These are phyloP conservation scores for Phyllostomus hastatus DNA, from an alignment of 2,113 vertebrate species.

Conservation along the genomic window DNA sequence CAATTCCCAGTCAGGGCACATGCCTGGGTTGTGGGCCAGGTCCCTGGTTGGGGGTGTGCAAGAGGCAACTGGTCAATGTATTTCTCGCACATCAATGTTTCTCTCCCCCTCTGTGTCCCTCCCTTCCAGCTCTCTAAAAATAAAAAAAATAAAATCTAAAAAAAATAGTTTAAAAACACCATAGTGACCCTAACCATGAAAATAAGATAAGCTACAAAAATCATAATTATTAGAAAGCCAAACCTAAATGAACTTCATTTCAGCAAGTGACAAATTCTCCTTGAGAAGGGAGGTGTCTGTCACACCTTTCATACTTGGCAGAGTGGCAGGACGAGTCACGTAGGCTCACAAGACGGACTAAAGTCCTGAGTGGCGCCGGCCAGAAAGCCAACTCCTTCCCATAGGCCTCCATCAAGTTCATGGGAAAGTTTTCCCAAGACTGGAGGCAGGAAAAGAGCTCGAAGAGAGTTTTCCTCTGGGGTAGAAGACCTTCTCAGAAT, in stretches of 20 bases:
- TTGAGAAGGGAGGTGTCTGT: not conserved
- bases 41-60: too few relatives aligned
- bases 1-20: too few relatives aligned
- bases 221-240: not conserved
- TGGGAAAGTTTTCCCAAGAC: not conserved
- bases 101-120: too few relatives aligned
- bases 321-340: not conserved
- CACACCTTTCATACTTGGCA: not conserved
- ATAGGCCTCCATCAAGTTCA: not conserved
- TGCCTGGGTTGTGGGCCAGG: too few relatives aligned
- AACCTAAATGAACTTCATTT: not conserved
- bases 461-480: not conserved
- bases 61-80: too few relatives aligned
- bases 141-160: too few relatives aligned
- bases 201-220: conserved; percentile 10
- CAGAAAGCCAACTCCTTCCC: not conserved
- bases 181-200: not conserved
- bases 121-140: too few relatives aligned
- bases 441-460: not conserved
- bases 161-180: not conserved
- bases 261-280: not conserved
- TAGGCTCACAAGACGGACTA: not conserved
- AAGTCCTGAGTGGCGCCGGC: not conserved
- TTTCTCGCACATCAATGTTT: too few relatives aligned
- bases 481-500: not conserved